These are phyloP conservation scores for Equus przewalskii DNA, from an alignment of 2,113 vertebrate genomes.

Conservation along the genomic window DNA sequence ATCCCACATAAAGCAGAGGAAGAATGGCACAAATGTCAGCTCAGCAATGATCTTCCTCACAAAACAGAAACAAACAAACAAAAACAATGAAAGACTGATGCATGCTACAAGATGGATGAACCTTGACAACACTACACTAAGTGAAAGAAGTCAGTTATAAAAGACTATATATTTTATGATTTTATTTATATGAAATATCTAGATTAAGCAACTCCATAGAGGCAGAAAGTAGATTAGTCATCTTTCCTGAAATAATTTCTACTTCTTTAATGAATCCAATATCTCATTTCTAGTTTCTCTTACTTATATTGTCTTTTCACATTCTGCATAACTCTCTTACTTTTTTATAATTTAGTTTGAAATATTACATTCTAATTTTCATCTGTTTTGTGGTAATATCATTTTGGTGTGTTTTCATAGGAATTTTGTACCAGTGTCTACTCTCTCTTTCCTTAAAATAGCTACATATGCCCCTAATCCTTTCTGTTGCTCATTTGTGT, in stretches of 20 bases:
- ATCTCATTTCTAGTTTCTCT: neutral
- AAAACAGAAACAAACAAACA: too few species aligned
- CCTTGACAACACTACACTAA: neutral
- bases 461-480: neutral
- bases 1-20: too few species aligned
- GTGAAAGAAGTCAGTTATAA: neutral
- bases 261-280: neutral
- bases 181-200: neutral
- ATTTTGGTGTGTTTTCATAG: conserved; percentile 1
- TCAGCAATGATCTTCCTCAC: too few species aligned
- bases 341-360: neutral
- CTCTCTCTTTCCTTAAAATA: neutral
- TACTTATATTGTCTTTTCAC: neutral
- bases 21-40: too few species aligned
- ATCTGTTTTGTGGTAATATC: neutral
- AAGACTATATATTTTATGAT: neutral
- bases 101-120: neutral
- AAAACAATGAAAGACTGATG: neutral
- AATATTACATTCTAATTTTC: neutral
- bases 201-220: neutral
- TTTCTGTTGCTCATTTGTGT: neutral
- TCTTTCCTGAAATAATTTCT: neutral
- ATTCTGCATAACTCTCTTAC: neutral
- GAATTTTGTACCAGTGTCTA: neutral
- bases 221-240: neutral